Evolutionary conservation across 64 coral and sea anemone species (phyloP), one percentile per base, ranked within the genome.

Genomic region (Actinia equina): DNA sequence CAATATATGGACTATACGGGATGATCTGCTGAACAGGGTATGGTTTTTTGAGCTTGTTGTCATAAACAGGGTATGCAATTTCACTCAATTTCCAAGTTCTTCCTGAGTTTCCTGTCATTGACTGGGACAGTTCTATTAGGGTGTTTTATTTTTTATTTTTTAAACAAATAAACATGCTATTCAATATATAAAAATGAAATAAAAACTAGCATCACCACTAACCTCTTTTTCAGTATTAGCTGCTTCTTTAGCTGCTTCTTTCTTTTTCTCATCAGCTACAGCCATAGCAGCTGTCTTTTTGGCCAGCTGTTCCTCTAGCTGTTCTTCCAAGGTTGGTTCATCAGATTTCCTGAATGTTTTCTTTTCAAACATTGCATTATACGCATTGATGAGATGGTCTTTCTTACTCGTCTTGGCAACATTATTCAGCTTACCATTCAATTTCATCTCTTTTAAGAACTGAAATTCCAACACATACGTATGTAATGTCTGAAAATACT

Each of bases 351-450:
- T 85, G 77, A 86, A 91, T 53, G 84, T 76, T 78, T 98, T 98
- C 63, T 67, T 92, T 79, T 98, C 96, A 95, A 98, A 98, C 87
- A 98, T 58, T 53, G 91, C 79, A 84, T 95, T 95, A 71, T 98
- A 98, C 52, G 84, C 91, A 7, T 27, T 65, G 70, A 95, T 93
- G 12, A 94, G 84, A 85, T 98, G 93, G 17, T 98, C 93, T 79
- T 98, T 98, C 83, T 95, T 98, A 45, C 93, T 92, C 51, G 96
- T 92, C 82, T 98, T 98, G 8, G 96, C 96, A 52, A 98, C 88
- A 71, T 94, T 98, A 79, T 98, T 98, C 14, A 98, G 86, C 86
- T 98, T 98, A 20, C 96, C 96, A 90, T 95, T 98, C 14, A 98
- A 53, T 69, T 98, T 94, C 65, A 94, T 91, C 61, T 92, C 90